Percentiles rank a stretch among this genome's conserved stretches.
phyloP scores from a whole-genome alignment of 2,113 vertebrate genomes.

The Eira barbara region DNA sequence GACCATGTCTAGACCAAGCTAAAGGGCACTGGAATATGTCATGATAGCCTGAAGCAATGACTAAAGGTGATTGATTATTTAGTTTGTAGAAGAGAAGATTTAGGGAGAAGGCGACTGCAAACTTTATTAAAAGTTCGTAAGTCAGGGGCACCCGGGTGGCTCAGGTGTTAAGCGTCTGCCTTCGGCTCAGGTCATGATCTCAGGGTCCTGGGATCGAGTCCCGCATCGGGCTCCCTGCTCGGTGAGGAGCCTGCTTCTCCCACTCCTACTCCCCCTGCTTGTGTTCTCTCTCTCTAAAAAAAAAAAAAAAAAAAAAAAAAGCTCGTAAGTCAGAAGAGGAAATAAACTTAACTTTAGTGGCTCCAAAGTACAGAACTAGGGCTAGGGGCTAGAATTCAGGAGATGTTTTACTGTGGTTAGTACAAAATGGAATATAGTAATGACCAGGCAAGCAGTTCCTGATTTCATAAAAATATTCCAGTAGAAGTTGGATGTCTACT shows the following conservation, averaged over 20 bases:
- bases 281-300: no score
- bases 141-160: no score
- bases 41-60: neutral
- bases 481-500: neutral
- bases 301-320: no score
- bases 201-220: no score
- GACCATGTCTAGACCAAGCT: neutral
- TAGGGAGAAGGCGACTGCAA: neutral
- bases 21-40: neutral
- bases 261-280: no score
- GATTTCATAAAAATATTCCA: neutral
- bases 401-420: neutral
- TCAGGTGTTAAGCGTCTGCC: no score
- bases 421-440: neutral
- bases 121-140: neutral
- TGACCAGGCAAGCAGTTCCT: neutral
- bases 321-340: neutral
- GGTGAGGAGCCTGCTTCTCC: no score
- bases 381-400: neutral
- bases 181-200: no score
- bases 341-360: neutral
- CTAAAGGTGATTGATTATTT: neutral
- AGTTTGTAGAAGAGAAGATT: neutral
- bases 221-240: no score
- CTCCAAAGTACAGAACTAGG: neutral